phyloP scores from a whole-genome alignment of 2,888 invertebrate species.

The Onthophagus sagittarius region DNA sequence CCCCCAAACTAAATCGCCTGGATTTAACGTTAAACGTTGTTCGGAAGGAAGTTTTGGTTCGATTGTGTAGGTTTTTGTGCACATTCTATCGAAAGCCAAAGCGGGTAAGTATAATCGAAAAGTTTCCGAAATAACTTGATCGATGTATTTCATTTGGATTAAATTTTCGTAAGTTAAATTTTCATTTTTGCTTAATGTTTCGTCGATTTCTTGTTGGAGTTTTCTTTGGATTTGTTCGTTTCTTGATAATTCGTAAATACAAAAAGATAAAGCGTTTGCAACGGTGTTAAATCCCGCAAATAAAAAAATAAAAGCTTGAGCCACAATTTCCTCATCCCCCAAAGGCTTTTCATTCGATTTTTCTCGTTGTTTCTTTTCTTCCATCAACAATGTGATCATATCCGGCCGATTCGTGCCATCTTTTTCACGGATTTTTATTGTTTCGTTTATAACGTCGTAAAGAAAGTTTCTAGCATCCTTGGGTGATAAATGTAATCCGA shows the following conservation, averaged over 20 bases:
- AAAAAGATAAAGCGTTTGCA: conserved; percentile 51
- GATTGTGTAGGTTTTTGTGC: neutral
- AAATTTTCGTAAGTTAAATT: conserved; percentile 52
- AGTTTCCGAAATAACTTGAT: neutral
- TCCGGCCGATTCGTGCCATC: conserved; percentile 53
- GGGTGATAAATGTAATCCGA: neutral
- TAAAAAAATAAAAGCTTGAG: conserved; percentile 55
- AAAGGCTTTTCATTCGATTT: neutral
- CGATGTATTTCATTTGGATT: conserved; percentile 33
- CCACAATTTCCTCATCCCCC: conserved; percentile 39
- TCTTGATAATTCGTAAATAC: conserved; percentile 56
- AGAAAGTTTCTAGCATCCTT: conserved; percentile 23
- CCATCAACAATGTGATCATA: conserved; percentile 42
- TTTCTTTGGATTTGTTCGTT: conserved; percentile 57
- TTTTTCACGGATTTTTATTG: conserved; percentile 49
- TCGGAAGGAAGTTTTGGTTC: neutral
- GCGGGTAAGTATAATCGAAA: neutral
- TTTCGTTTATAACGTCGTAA: conserved; percentile 35
- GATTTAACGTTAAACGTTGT: neutral
- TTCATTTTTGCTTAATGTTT: conserved; percentile 35
- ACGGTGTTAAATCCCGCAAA: conserved; percentile 54
- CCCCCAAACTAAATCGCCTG: neutral
- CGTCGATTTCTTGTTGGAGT: conserved; percentile 54
- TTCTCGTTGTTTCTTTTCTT: conserved; percentile 19
- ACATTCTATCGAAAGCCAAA: neutral